Evolutionary conservation across 2,888 invertebrate genomes (phyloP), one percentile per base, ranked within the genome.

Genomic region (Palloptera scutellata): DNA sequence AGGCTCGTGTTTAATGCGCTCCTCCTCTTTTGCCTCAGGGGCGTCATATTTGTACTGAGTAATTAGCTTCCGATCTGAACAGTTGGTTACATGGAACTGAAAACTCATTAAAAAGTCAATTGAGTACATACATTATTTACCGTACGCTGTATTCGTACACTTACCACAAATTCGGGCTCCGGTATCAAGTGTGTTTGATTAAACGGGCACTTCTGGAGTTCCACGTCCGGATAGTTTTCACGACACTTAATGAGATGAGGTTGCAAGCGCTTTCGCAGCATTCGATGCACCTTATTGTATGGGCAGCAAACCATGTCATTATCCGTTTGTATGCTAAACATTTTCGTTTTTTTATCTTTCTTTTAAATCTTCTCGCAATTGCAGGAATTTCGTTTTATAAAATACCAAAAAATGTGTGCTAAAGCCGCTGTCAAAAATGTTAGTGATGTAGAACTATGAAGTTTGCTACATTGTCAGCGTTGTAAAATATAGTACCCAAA

Each of bases 161-260:
- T 68, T 72, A 75, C 79, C 66, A 67, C 43, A 62, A 72, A 76
- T 66, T 89, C 89, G 0, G 86, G 85, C 54, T 87, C 87, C 0
- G 87, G 86, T 1, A 90, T 76, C 0, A 87, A 74, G 68, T 90
- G 90, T 0, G 86, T 86, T 0, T 85, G 77, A 58, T 90, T 89
- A 52, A 89, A 89, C 0, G 89, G 89, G 67, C 90, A 90, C 3
- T 86, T 85, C 2, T 79, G 76, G 0, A 83, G 68, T 19, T 86
- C 84, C 0, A 83, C 77, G 13, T 86, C 83, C 0, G 85, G 85
- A 70, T 88, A 79, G 60, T 86, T 86, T n/a, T 86, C 84, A 0
- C 87, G 77, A 65, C 90, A 90, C 74, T 89, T 90, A 9, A 88
- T 82, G 0, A 90, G 74, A 67, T 90, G 90, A 0, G 86, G 80